Base-by-base conservation (phyloP, 1,140 invertebrate species). In the Macrobrachium nipponense region DNA sequence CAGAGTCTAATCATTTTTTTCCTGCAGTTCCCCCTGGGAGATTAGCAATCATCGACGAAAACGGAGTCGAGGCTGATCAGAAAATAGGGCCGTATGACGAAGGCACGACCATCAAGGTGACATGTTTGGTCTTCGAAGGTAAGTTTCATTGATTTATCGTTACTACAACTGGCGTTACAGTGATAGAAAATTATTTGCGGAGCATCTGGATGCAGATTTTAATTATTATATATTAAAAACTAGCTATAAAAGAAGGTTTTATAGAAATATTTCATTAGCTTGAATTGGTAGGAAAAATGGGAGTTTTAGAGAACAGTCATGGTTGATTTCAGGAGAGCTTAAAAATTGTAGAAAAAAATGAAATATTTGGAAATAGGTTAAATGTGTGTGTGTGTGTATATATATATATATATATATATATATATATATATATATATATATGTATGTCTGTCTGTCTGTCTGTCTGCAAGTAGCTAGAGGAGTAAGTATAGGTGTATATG, bases 91-190 rank as follows among this genome's bases (percentile, higher is more conserved):
- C 83, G 1, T 86, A 86, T n/a, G 43, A 86, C 36, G 77, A 86
- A 60, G 83, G 70, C 0, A 15, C 64, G 23, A 75, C 58, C 77
- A 58, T 80, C 43, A 86, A 17, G 17, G 58, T 86, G 11, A 86
- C 83, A n/a, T 86, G 83, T 17, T 51, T 61, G 20, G 83, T 86
- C 5, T n/a, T 51, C 8, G 83, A 76, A 86, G 83, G 83, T 86
- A 80, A 58, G 73, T 15, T 15, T 18, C 23, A 62, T 66, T 36
- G 17, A 36, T 15, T 27, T 23, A 0, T 23, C 2, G n/a, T 0
- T n/a, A 62, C n/a, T 17, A 60, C 4, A 62, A 23, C 15, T 60
- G 7, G 36, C 60, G 14, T 23, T 0, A 15, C 27, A 12, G 14
- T 14, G n/a, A n/a, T n/a, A n/a, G 20, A n/a, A 43, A 18, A 61